These are phyloP conservation scores for Pygoscelis antarcticus DNA, from an alignment of 2,113 vertebrate species.

Conservation along the genomic window DNA sequence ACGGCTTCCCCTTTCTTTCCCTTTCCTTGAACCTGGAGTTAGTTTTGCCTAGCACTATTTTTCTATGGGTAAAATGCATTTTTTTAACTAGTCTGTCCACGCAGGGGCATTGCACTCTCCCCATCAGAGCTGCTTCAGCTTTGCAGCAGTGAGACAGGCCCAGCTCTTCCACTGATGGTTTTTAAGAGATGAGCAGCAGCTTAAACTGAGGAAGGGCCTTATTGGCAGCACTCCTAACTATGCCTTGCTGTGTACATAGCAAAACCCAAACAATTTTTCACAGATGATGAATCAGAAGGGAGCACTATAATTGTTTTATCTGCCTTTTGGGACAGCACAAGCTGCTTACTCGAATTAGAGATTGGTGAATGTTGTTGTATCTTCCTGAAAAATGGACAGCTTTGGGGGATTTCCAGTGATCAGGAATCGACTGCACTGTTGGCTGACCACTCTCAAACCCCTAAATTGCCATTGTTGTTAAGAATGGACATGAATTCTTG, in stretches of 20 bases:
- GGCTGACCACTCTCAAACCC: neutral
- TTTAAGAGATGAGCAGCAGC: neutral
- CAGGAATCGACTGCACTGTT: neutral
- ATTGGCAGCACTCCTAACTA: neutral
- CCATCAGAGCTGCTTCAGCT: neutral
- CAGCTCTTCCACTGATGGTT: neutral
- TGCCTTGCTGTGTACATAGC: neutral
- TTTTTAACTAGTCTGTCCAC: neutral
- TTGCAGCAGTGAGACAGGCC: neutral
- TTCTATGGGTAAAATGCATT: neutral
- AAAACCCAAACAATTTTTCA: constrained; percentile 30
- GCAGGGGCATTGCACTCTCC: neutral
- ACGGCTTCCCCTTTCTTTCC: neutral
- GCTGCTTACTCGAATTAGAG: constrained; percentile 45
- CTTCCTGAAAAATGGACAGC: neutral
- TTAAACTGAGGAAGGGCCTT: neutral
- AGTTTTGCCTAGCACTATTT: neutral
- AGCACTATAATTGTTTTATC: constrained; percentile 53
- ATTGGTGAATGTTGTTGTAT: neutral
- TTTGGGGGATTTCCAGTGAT: neutral
- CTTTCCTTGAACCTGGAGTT: neutral
- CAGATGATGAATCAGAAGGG: constrained; percentile 47
- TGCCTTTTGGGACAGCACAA: constrained; percentile 50
- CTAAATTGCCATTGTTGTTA: neutral
- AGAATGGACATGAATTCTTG: neutral